Conservation (phyloP, 2,113 vertebrate species). For the Rissa tridactyla region DNA sequence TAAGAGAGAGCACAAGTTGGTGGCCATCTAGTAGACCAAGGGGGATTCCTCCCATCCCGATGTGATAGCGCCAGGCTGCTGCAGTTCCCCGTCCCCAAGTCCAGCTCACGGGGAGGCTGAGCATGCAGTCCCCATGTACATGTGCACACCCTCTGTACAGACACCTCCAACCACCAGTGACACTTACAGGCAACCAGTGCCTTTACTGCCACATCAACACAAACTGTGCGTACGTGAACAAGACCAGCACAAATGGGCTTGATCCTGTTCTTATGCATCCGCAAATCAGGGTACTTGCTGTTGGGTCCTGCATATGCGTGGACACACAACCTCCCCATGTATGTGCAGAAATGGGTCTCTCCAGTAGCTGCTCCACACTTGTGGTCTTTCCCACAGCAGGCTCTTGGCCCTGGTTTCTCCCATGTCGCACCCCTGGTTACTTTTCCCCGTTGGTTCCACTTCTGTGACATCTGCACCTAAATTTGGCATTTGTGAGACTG, state of each 20-base stretch:
- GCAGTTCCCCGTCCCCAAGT: neutral
- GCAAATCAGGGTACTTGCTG: neutral
- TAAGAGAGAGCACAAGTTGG: neutral
- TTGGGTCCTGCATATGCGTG: no score
- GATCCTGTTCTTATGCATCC: neutral
- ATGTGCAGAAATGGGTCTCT: neutral
- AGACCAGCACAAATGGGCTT: neutral
- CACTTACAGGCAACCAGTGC: rapidly evolving
- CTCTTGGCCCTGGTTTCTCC: neutral
- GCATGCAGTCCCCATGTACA: rapidly evolving
- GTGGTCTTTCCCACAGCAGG: neutral
- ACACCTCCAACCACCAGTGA: neutral
- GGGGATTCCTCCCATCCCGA: neutral
- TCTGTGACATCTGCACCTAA: neutral
- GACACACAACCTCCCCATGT: neutral
- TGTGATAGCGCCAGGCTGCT: neutral
- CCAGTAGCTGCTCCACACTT: neutral
- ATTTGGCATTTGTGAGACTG: neutral
- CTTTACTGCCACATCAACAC: neutral
- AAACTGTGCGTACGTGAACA: rapidly evolving
- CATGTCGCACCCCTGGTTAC: neutral
- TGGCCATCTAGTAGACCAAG: neutral
- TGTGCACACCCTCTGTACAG: rapidly evolving
- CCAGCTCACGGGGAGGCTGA: neutral
- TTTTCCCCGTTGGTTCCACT: neutral